Percentiles rank a stretch among this genome's conserved stretches.
These are phyloP conservation scores for Gobio gobio DNA, from an alignment of 2,113 vertebrate genomes.

Conservation along the genomic window DNA sequence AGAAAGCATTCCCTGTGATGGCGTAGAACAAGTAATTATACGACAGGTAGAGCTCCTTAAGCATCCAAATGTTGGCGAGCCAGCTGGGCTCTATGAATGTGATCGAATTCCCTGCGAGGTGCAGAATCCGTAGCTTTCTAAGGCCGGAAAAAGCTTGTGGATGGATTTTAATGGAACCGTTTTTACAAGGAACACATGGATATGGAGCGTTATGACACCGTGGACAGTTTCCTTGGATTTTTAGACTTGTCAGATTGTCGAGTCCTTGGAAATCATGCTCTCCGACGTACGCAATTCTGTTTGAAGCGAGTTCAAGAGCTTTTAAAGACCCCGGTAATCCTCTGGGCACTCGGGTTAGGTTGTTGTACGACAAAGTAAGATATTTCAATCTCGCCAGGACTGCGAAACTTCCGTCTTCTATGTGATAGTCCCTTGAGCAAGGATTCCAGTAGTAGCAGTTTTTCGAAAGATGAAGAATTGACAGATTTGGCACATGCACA, in stretches of 20 bases:
- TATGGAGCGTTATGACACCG: conserved; percentile 73
- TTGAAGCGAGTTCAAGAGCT: conserved; percentile 56
- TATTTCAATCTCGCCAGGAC: conserved; percentile 42
- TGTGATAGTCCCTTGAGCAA: conserved; percentile 36
- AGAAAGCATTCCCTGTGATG: conserved; percentile 63
- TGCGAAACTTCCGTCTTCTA: conserved; percentile 58
- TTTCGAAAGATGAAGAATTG: conserved; percentile 47
- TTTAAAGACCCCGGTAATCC: conserved; percentile 58
- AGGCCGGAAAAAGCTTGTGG: conserved; percentile 66
- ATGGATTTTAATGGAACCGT: conserved; percentile 68
- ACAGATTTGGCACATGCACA: conserved; percentile 58
- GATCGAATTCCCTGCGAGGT: conserved; percentile 74
- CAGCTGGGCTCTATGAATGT: conserved; percentile 56
- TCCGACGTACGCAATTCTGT: conserved; percentile 68
- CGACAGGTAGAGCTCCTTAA: conserved; percentile 67
- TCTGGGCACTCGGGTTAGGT: conserved; percentile 67
- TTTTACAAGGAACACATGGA: conserved; percentile 68
- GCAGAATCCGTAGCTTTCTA: conserved; percentile 54
- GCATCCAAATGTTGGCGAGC: conserved; percentile 67
- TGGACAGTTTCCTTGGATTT: conserved; percentile 79
- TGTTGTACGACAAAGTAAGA: conserved; percentile 70
- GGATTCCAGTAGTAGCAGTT: conserved; percentile 71
- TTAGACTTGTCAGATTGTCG: conserved; percentile 60
- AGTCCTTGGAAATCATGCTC: conserved; percentile 65
- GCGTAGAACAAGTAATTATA: conserved; percentile 70